Evolutionary conservation across 2,888 invertebrate species (phyloP), one percentile per base, ranked within the genome.

Genomic region (Leistus spinibarbis): DNA sequence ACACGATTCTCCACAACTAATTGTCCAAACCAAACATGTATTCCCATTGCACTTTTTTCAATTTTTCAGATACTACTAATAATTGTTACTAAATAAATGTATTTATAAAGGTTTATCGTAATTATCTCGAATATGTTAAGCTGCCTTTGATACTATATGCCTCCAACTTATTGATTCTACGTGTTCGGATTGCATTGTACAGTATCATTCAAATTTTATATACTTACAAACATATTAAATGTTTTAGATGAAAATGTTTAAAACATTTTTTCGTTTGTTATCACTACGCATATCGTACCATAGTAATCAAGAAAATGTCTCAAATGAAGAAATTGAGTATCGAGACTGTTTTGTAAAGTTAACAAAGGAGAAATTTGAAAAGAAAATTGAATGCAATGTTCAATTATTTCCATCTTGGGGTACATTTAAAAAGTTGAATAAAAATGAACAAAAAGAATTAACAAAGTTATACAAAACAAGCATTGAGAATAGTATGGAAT

Each of bases 401-500:
- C 80, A 81, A 70, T 69, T 81, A 60, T 81, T 80, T 78, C 79
- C 80, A 4, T 76, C 69, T 69, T 78, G 78, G 63, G 80, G 80
- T 19, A 77, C 77, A 66, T 76, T 79, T 57, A 78, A 77, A 71
- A 65, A 69, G 19, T 54, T 76, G 17, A 69, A 76, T 54, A 71
- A 72, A 7, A 66, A 76, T 40, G 64, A 77, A 63, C 68, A 75
- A 65, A 54, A 62, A 63, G 60, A 70, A 54, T 78, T 24, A 74
- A 20, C 67, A 9, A 53, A 27, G 23, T 2, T 16, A 10, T 74
- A 69, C 24, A 74, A 75, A 67, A 24, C 16, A 20, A 69, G 64
- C 65, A 73, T 76, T 19, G 54, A 60, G 22, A 62, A 65, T 3
- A 65, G 56, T 66, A 54, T 72, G 1, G 56, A 23, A 66, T 13